phyloP scores from a whole-genome alignment of 1,140 invertebrate genomes.

The Drosophila sturtevanti region DNA sequence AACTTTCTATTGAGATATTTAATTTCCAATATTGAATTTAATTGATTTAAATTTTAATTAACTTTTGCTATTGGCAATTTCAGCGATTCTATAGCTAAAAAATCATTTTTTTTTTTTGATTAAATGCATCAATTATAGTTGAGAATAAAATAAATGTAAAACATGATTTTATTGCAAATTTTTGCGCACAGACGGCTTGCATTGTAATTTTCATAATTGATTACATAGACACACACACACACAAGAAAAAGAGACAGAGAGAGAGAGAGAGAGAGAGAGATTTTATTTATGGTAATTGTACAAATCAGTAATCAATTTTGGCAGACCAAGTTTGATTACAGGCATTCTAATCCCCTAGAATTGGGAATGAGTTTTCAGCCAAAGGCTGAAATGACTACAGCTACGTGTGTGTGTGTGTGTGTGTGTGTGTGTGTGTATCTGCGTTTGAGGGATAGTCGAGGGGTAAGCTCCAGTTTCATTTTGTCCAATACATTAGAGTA shows the following conservation, averaged over 20 bases:
- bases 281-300: slow-evolving; percentile 9
- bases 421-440: neutral
- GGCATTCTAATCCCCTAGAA: slow-evolving; percentile 1
- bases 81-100: too few relatives aligned
- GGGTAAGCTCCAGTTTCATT: slow-evolving; percentile 27
- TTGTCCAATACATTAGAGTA: slow-evolving; percentile 46
- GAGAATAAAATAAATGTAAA: neutral
- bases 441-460: neutral
- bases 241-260: neutral
- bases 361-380: neutral
- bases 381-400: neutral
- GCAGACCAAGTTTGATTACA: slow-evolving; percentile 6
- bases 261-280: neutral
- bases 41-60: too few relatives aligned
- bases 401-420: neutral
- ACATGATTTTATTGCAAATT: neutral
- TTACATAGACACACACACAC: neutral
- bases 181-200: neutral
- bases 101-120: neutral
- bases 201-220: slow-evolving; percentile 7
- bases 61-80: too few relatives aligned
- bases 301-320: slow-evolving; percentile 9
- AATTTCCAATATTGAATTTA: too few relatives aligned
- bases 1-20: too few relatives aligned
- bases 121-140: neutral